Conservation (phyloP, 2,113 vertebrate species). For the Pygoscelis antarcticus region DNA sequence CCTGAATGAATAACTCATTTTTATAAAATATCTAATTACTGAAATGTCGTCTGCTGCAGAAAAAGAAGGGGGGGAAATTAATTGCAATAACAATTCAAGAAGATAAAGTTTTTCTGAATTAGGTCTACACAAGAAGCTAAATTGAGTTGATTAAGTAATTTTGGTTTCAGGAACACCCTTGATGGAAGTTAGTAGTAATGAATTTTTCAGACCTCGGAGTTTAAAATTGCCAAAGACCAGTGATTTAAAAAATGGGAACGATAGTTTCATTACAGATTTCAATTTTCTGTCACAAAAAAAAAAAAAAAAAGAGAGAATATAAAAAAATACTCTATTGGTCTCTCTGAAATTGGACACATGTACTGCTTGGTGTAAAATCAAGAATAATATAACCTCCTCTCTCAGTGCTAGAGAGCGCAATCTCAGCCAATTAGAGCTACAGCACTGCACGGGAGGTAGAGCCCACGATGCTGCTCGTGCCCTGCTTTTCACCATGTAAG, state of each 20-base stretch:
- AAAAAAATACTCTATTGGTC: background rate
- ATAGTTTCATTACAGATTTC: conserved; percentile 39
- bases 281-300: conserved; percentile 41
- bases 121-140: conserved; percentile 71
- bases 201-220: conserved; percentile 64
- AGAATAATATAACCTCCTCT: background rate
- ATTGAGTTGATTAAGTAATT: conserved; percentile 75
- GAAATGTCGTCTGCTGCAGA: conserved; percentile 58
- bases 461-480: background rate
- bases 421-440: background rate
- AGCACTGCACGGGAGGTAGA: fast-evolving
- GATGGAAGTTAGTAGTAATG: conserved; percentile 64
- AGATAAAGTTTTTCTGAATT: conserved; percentile 70
- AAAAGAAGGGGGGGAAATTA: conserved; percentile 36
- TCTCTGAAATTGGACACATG: conserved; percentile 12
- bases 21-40: conserved; percentile 74
- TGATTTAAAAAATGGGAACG: background rate
- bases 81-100: conserved; percentile 76
- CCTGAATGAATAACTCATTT: conserved; percentile 69
- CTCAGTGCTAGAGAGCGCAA: background rate
- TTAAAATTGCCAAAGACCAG: conserved; percentile 46
- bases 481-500: background rate
- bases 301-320: background rate
- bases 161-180: conserved; percentile 62
- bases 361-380: conserved; percentile 39